These are phyloP conservation scores for Harpalus rufipes DNA, from an alignment of 2,888 invertebrate species.

Conservation along the genomic window DNA sequence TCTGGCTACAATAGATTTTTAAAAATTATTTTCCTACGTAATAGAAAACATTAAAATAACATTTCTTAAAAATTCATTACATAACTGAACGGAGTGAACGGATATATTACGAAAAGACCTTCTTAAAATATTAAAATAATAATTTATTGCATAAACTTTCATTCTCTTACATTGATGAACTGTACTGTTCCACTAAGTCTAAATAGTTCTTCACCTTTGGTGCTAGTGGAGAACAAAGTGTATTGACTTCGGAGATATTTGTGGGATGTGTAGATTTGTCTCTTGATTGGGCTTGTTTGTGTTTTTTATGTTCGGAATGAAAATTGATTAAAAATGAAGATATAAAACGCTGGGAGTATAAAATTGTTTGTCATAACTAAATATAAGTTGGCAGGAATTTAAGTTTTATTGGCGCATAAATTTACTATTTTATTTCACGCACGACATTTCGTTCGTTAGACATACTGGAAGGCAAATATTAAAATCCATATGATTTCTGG, in stretches of 20 bases:
- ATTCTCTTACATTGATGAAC: too few relatives aligned
- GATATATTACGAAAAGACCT: too few relatives aligned
- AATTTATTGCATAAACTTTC: too few relatives aligned
- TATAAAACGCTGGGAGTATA: constrained; percentile 51
- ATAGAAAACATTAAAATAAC: too few relatives aligned
- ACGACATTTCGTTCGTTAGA: constrained; percentile 17
- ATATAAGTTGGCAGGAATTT: constrained; percentile 39
- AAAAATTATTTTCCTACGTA: too few relatives aligned
- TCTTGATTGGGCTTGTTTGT: constrained; percentile 35
- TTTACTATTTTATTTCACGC: constrained; percentile 46
- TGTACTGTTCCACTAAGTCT: neutral
- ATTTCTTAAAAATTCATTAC: too few relatives aligned
- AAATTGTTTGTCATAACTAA: constrained; percentile 56
- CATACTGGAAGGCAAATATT: constrained; percentile 25
- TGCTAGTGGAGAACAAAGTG: constrained; percentile 13
- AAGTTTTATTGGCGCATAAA: constrained; percentile 53
- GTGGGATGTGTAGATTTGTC: constrained; percentile 39
- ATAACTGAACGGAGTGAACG: too few relatives aligned
- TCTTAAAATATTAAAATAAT: too few relatives aligned
- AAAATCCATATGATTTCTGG: constrained; percentile 17
- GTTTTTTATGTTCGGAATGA: constrained; percentile 44
- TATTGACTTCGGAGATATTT: constrained; percentile 23
- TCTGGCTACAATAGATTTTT: too few relatives aligned
- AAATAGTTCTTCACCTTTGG: neutral
- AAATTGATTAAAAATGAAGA: constrained; percentile 56